These are phyloP conservation scores for Saguinus midas DNA, from an alignment of 2,113 vertebrate species.

Conservation along the genomic window DNA sequence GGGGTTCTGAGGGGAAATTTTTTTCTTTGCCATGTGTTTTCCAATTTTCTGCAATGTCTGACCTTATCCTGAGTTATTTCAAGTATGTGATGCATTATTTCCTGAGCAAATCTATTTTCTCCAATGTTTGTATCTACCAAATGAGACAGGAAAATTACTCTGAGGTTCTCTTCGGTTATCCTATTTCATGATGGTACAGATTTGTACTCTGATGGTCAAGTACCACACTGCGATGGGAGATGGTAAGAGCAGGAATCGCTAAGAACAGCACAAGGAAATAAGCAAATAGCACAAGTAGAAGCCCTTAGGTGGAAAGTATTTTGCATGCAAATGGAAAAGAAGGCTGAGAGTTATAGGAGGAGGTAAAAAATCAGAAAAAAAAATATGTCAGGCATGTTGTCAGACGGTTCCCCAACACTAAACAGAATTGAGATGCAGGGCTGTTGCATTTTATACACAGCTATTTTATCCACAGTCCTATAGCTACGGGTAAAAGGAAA, in stretches of 20 bases:
- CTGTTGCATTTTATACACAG: not conserved
- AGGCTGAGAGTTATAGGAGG: not conserved
- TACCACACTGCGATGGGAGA: not conserved
- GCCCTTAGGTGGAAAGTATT: not conserved
- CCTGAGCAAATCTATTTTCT: not conserved
- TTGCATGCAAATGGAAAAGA: not conserved
- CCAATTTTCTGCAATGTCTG: not conserved
- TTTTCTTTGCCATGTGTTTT: not conserved
- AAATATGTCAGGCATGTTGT: not conserved
- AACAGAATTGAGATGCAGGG: not conserved
- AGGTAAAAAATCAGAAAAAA: not conserved
- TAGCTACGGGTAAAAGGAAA: not conserved
- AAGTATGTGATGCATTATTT: not conserved
- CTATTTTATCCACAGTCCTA: not conserved
- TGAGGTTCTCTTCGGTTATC: not conserved
- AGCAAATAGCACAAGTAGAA: not conserved
- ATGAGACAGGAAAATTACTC: slow-evolving; percentile 3
- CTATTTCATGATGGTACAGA: not conserved
- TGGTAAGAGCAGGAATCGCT: not conserved
- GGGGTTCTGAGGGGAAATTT: not conserved
- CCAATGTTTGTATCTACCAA: not conserved
- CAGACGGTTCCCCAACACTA: not conserved
- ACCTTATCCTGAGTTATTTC: not conserved
- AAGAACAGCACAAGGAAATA: not conserved
- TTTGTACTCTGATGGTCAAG: not conserved